phyloP scores from a whole-genome alignment of 2,888 invertebrate species.

The Apamea anceps region DNA sequence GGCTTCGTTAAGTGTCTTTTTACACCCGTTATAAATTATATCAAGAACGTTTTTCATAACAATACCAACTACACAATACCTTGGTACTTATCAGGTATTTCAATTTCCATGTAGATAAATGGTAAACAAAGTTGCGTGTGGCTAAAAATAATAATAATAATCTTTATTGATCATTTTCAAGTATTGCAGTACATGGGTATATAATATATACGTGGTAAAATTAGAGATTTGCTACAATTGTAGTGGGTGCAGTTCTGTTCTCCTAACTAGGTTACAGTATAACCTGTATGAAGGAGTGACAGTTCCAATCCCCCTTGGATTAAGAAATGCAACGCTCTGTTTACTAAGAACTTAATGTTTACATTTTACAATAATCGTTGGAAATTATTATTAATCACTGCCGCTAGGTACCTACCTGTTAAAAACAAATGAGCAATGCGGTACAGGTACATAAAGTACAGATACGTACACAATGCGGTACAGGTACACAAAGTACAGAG shows the following conservation, averaged over 20 bases:
- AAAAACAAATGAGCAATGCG: conserved; percentile 7
- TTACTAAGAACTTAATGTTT: background rate
- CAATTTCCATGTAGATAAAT: background rate
- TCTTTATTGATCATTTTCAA: no score
- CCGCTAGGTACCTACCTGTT: background rate
- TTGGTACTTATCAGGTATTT: background rate
- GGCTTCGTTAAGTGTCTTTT: background rate
- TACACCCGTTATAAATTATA: no score
- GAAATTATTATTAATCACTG: background rate
- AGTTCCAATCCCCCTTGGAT: no score
- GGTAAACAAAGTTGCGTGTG: background rate
- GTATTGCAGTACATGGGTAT: no score
- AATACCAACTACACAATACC: background rate
- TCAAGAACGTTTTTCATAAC: no score
- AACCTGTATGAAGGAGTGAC: no score
- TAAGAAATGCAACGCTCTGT: background rate
- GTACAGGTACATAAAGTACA: background rate
- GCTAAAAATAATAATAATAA: background rate
- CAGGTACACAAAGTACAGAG: no score
- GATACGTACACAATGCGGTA: no score
- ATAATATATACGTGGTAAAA: no score
- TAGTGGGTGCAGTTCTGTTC: no score
- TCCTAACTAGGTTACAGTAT: no score
- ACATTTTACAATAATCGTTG: background rate
- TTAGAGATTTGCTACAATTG: no score